Conservation (phyloP, 1,140 invertebrate species). For the Conopomorpha cramerella region DNA sequence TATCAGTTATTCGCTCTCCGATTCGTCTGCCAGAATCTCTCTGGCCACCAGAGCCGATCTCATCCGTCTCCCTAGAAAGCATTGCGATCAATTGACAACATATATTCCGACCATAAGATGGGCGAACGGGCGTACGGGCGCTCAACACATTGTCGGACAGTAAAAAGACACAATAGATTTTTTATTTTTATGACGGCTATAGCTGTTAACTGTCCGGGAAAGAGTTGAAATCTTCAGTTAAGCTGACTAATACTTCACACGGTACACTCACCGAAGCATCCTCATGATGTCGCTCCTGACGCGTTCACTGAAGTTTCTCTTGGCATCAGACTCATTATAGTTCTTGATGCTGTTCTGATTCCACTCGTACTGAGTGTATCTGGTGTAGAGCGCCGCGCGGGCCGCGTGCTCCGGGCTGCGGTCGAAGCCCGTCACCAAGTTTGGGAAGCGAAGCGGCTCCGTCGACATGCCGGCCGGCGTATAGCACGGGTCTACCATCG, state of each 20-base stretch:
- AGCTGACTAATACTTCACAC: too few relatives aligned
- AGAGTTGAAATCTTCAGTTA: too few relatives aligned
- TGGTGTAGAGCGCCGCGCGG: conserved; percentile 76
- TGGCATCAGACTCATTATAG: conserved; percentile 85
- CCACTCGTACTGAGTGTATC: conserved; percentile 92
- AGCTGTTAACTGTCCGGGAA: too few relatives aligned
- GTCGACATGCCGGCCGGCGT: conserved; percentile 70
- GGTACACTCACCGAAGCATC: conserved; percentile 57
- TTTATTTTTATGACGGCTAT: too few relatives aligned
- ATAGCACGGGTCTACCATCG: conserved; percentile 71
- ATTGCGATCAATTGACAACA: neutral
- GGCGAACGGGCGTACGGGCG: too few relatives aligned
- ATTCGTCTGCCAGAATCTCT: conserved; percentile 78
- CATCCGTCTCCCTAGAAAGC: conserved; percentile 72
- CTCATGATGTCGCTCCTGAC: conserved; percentile 82
- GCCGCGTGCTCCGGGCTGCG: conserved; percentile 77
- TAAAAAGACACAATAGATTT: too few relatives aligned
- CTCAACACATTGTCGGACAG: too few relatives aligned
- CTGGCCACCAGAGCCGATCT: conserved; percentile 74
- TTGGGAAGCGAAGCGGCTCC: conserved; percentile 78
- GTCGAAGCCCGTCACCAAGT: conserved; percentile 78
- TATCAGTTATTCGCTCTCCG: conserved; percentile 89
- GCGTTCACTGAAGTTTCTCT: conserved; percentile 80
- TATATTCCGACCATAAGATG: too few relatives aligned
- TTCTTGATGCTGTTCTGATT: conserved; percentile 82